Evolutionary conservation across 2,888 invertebrate genomes (phyloP).

Genomic region (Brenthis ino): DNA sequence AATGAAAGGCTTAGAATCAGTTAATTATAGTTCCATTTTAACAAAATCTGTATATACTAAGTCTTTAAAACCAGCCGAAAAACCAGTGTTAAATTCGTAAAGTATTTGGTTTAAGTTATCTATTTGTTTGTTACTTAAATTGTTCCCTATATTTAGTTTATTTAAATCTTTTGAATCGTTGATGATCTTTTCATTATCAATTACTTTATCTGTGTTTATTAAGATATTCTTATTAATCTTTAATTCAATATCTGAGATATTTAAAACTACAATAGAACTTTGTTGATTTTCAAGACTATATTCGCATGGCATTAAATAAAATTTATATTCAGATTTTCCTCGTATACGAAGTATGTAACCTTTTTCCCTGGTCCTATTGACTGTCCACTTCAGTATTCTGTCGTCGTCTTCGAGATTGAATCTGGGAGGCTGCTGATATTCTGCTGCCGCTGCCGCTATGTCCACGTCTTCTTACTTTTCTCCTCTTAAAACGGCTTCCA

Average conservation of each 20-base stretch:
- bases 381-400: no score
- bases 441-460: no score
- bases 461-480: no score
- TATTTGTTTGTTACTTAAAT: no score
- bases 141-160: no score
- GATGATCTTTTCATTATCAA: background rate
- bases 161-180: no score
- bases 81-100: background rate
- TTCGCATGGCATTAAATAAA: slow-evolving; percentile 2
- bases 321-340: background rate
- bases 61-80: background rate
- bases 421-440: no score
- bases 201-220: background rate
- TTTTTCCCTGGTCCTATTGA: no score
- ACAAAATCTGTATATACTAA: background rate
- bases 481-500: no score
- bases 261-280: background rate
- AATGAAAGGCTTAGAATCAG: background rate
- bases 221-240: background rate
- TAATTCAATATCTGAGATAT: background rate
- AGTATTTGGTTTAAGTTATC: no score
- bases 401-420: no score
- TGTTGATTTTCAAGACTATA: background rate
- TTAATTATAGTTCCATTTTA: slow-evolving; percentile 2
- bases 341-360: no score